Percentiles rank a stretch among this genome's conserved stretches.
Evolutionary conservation across 2,797 vertebrate genomes (phyloP).

Genomic region (Mycteria americana): DNA sequence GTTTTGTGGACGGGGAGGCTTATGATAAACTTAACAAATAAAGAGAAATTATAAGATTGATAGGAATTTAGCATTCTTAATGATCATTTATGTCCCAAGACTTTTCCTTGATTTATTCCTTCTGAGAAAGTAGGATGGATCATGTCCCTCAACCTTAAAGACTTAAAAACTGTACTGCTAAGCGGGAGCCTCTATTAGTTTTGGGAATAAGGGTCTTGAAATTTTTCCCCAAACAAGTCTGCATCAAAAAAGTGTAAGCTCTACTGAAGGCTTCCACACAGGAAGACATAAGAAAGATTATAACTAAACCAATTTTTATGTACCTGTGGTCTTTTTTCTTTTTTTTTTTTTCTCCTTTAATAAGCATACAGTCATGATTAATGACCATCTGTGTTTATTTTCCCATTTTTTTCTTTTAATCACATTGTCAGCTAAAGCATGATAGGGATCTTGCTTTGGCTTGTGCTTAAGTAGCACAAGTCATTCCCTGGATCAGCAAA

Average conservation of each 20-base stretch:
- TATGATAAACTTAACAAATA: background rate
- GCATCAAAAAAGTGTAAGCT: rapidly evolving
- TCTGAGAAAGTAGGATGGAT: background rate
- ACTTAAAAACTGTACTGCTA: background rate
- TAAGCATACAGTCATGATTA: background rate
- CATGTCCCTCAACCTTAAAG: background rate
- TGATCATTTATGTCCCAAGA: background rate
- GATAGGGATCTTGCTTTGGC: background rate
- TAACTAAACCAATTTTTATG: background rate
- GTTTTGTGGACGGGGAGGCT: background rate
- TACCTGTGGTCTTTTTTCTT: background rate
- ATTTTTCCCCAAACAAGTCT: background rate
- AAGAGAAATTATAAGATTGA: background rate
- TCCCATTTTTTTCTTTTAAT: background rate
- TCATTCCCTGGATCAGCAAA: background rate
- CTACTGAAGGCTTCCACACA: background rate
- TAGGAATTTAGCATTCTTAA: background rate
- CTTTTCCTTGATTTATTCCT: background rate
- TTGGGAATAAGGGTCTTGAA: background rate
- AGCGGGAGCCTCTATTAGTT: background rate
- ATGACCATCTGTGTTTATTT: background rate
- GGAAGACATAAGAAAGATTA: background rate
- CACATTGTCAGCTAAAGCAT: background rate
- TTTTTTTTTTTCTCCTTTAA: background rate
- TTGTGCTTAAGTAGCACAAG: background rate